Percentiles rank a stretch among this genome's conserved stretches.
These are phyloP conservation scores for Agrotis clavis DNA, from an alignment of 2,888 invertebrate genomes.

Conservation along the genomic window DNA sequence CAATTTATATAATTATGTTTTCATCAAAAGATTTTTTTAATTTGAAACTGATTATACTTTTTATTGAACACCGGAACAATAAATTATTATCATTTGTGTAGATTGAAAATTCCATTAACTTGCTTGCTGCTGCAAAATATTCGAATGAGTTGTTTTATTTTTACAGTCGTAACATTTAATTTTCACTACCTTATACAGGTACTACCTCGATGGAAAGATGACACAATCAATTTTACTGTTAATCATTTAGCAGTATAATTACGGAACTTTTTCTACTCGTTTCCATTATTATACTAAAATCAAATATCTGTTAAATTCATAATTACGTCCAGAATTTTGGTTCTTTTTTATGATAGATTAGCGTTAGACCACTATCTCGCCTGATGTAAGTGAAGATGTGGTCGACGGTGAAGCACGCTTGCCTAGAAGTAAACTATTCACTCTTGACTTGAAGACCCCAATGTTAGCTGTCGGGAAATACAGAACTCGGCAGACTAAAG, in stretches of 20 bases:
- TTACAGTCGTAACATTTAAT: conserved; percentile 36
- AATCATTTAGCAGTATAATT: conserved; percentile 28
- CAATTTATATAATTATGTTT: neutral
- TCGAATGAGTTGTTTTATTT: conserved; percentile 26
- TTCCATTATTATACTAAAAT: neutral
- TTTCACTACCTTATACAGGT: conserved; percentile 12
- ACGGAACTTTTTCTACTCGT: neutral
- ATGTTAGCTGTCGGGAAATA: too few relatives aligned
- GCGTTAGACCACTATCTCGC: too few relatives aligned
- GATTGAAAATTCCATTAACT: neutral
- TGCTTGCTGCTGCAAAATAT: conserved; percentile 10
- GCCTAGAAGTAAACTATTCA: too few relatives aligned
- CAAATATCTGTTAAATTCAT: too few relatives aligned
- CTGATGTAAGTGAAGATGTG: too few relatives aligned
- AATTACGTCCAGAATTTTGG: too few relatives aligned
- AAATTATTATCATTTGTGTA: conserved; percentile 12
- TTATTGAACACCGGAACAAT: conserved; percentile 18
- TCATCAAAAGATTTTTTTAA: neutral
- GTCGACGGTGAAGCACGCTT: too few relatives aligned
- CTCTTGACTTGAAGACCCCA: too few relatives aligned
- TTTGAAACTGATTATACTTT: neutral
- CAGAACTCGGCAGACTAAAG: too few relatives aligned
- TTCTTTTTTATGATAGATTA: too few relatives aligned
- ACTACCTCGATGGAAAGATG: conserved; percentile 34
- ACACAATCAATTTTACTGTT: conserved; percentile 47